Evolutionary conservation across 2,797 vertebrate species (phyloP), one percentile per base, ranked within the genome.

Genomic region (Artibeus jamaicensis): DNA sequence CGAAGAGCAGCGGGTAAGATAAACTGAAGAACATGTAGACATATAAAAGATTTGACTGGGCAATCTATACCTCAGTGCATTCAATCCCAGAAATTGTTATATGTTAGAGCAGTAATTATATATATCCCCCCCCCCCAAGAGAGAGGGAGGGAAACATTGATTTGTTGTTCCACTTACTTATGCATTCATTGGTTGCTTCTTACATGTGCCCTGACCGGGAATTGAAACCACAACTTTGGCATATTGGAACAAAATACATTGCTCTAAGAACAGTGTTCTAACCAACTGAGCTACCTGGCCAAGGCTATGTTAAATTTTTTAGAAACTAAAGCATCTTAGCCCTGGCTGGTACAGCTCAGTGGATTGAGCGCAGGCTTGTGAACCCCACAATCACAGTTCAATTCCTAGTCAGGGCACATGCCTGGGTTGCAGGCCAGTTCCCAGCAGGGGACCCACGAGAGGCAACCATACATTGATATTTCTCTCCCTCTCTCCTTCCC

Each of bases 1-100:
- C 98, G 98, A 83, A 98, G 97, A 95, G 98, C 98, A 78, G 98
- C 99, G 98, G 98, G 99, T 99, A 98, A 98, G 97, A 34, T 83
- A 71, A 68, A 55, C 29, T 18, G 26, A 37, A 39, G 18, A 46
- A 10, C 34, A 11, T 44, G 11, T 37, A 34, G 22, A 55, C 48
- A 5, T 4, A 5, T 77, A 5, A 18, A 77, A 59, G 55, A 65
- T 79, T 68, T 62, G 16, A 62, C 24, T 68, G 55, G 24, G 26
- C 24, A 29, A 0, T 76, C 14, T 32, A 37, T 32, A 37, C 39
- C 79, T 86, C 6, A 42, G 70, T 48, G 53, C 37, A 42, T 4
- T 84, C 50, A 74, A 77, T 29, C 48, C 67, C 53, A 73, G 29
- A 67, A 78, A 68, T 67, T 50, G 55, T 32, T 68, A 4, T 68